Percentiles rank a stretch among this genome's conserved stretches.
Evolutionary conservation across 2,113 vertebrate genomes (phyloP).

Genomic region (Ctenomys sociabilis): DNA sequence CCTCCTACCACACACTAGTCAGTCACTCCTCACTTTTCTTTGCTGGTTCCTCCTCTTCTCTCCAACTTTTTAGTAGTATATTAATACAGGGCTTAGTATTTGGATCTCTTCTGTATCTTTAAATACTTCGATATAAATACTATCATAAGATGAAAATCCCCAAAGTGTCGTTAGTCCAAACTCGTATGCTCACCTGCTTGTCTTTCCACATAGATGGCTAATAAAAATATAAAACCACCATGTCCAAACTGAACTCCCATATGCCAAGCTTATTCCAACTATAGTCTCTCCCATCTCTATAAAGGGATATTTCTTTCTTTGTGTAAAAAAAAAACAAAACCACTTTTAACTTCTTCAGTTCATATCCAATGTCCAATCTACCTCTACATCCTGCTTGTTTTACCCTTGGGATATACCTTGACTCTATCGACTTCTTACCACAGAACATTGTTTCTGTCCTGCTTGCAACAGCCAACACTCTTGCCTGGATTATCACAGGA

Average conservation of each 20-base stretch:
- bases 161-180: neutral
- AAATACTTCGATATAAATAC: constrained; percentile 1
- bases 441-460: neutral
- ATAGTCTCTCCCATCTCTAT: neutral
- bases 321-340: neutral
- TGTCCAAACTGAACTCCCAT: constrained; percentile 25
- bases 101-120: neutral
- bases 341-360: neutral
- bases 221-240: constrained; percentile 31
- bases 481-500: neutral
- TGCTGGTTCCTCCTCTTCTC: neutral
- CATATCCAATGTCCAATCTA: neutral
- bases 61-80: constrained; percentile 6
- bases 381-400: neutral
- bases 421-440: constrained; percentile 29
- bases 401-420: neutral
- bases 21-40: constrained; percentile 33
- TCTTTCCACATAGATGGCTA: neutral
- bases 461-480: neutral
- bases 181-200: neutral
- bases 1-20: neutral
- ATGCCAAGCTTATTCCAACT: neutral
- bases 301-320: neutral
- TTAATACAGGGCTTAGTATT: neutral
- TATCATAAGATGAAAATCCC: neutral